These are phyloP conservation scores for Drosophila athabasca DNA, from an alignment of 1,140 invertebrate genomes.

Conservation along the genomic window DNA sequence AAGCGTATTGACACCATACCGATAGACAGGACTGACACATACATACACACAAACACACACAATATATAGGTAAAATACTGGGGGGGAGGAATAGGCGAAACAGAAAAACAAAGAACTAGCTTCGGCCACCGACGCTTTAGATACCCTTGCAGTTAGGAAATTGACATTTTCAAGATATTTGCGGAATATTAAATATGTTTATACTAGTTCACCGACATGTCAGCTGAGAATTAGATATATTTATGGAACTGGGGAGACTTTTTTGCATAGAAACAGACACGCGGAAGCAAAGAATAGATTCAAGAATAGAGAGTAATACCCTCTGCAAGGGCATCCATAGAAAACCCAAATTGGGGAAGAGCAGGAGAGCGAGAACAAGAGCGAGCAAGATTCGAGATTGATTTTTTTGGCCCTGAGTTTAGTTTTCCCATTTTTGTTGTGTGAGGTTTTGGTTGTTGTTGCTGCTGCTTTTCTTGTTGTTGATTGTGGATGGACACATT, in stretches of 20 bases:
- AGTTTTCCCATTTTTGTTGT: constrained; percentile 63
- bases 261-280: too few relatives aligned
- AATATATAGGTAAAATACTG: constrained; percentile 14
- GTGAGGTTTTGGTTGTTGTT: neutral
- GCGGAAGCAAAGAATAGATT: too few relatives aligned
- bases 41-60: constrained; percentile 25
- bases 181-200: too few relatives aligned
- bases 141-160: too few relatives aligned
- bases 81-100: constrained; percentile 11
- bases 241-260: too few relatives aligned
- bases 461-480: constrained; percentile 8
- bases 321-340: neutral
- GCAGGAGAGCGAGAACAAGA: constrained; percentile 45
- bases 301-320: constrained; percentile 11
- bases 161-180: too few relatives aligned
- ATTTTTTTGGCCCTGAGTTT: constrained; percentile 63
- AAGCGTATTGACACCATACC: too few relatives aligned
- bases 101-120: constrained; percentile 1
- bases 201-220: too few relatives aligned
- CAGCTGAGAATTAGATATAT: too few relatives aligned
- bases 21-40: constrained; percentile 23
- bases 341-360: constrained; percentile 24
- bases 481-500: neutral
- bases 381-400: constrained; percentile 27
- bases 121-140: too few relatives aligned